Evolutionary conservation across 2,113 vertebrate genomes (phyloP).

Genomic region (Catharus fuscescens): DNA sequence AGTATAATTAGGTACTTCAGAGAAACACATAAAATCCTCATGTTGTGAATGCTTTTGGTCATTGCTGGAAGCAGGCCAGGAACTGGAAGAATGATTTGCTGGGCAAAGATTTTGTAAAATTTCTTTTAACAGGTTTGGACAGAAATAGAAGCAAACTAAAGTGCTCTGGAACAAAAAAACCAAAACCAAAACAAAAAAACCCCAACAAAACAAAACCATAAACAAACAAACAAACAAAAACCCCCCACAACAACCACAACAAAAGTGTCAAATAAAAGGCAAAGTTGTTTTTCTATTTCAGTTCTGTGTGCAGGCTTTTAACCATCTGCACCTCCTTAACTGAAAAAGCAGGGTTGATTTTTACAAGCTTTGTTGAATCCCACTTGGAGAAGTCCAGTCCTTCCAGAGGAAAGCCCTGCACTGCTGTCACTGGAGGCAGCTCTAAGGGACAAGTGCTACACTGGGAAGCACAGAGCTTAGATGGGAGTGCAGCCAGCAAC

Average conservation of each 20-base stretch:
- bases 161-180: not conserved
- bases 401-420: not conserved
- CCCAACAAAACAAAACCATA: not conserved
- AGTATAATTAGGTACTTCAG: constrained; percentile 53
- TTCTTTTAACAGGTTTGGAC: not conserved
- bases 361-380: not conserved
- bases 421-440: not conserved
- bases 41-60: constrained; percentile 15
- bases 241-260: not conserved
- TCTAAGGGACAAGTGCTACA: not conserved
- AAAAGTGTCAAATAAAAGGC: not conserved
- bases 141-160: not conserved
- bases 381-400: not conserved
- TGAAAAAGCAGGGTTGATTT: not conserved
- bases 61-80: constrained; percentile 36
- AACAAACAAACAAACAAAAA: not conserved
- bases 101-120: not conserved
- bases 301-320: not conserved
- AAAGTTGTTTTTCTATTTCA: not conserved
- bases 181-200: not conserved
- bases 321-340: not conserved
- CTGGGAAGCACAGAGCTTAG: not conserved
- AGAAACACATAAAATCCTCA: constrained; percentile 53
- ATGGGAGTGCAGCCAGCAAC: not conserved
- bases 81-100: constrained; percentile 10